A percentile compares a stretch with the other conserved stretches of the same genome.
These are phyloP conservation scores for Poecilia picta DNA, from an alignment of 2,797 vertebrate genomes.

Conservation along the genomic window DNA sequence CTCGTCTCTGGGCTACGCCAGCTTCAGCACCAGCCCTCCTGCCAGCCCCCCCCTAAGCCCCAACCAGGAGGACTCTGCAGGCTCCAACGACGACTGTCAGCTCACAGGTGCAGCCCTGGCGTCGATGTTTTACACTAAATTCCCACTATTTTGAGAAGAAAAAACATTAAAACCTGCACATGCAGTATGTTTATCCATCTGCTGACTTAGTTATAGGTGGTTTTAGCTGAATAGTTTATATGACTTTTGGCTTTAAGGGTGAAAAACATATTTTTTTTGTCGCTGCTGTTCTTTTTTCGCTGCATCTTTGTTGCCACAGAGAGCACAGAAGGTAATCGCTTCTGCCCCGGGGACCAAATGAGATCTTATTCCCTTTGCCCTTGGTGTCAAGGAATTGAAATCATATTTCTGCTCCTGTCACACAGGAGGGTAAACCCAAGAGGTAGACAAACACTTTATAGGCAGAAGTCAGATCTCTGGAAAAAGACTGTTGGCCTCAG, in stretches of 20 bases:
- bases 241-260: not conserved
- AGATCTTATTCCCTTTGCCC: conserved; percentile 35
- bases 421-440: conserved; percentile 17
- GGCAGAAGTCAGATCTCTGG: conserved; percentile 7
- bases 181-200: not conserved
- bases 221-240: conserved; percentile 13
- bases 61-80: conserved; percentile 88
- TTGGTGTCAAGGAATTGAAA: conserved; percentile 41
- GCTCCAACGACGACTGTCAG: conserved; percentile 85
- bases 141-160: not conserved
- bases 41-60: conserved; percentile 88
- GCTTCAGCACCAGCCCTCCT: conserved; percentile 89
- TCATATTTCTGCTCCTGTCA: conserved; percentile 46
- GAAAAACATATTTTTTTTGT: not conserved
- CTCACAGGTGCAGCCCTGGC: conserved; percentile 78
- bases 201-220: not conserved
- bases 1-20: conserved; percentile 89
- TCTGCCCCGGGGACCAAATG: conserved; percentile 21
- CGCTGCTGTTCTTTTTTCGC: not conserved
- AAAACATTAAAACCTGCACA: conserved; percentile 7
- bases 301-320: conserved; percentile 10
- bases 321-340: conserved; percentile 17
- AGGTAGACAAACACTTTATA: conserved; percentile 28
- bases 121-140: not conserved
- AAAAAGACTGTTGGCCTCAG: not conserved